These are phyloP conservation scores for Cepaea hortensis DNA, from an alignment of 2,888 invertebrate genomes.

Conservation along the genomic window DNA sequence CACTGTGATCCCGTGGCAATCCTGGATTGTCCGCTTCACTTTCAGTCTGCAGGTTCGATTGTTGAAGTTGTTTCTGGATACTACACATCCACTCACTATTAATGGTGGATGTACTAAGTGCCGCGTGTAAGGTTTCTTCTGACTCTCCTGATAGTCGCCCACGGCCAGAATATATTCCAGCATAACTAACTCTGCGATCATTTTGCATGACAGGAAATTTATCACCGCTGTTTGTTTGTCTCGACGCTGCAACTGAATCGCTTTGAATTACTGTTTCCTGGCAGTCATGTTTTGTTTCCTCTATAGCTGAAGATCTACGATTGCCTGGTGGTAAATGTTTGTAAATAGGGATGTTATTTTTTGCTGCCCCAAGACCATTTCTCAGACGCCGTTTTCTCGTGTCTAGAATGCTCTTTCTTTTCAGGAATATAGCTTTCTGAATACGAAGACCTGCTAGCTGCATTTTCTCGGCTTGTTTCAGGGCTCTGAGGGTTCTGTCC, in stretches of 20 bases:
- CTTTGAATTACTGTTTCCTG: background rate
- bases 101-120: background rate
- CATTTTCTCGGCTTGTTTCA: constrained; percentile 28
- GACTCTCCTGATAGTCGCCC: background rate
- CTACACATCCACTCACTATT: constrained; percentile 29
- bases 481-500: constrained; percentile 22
- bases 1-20: background rate
- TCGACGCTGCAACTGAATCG: background rate
- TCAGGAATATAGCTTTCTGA: constrained; percentile 29
- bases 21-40: background rate
- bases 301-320: background rate
- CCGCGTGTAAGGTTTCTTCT: background rate
- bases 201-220: background rate
- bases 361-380: background rate
- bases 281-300: background rate
- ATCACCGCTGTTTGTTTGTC: background rate
- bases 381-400: background rate
- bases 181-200: background rate
- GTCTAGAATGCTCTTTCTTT: background rate
- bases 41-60: background rate
- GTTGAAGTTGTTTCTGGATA: background rate
- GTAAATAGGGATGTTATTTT: background rate
- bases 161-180: background rate
- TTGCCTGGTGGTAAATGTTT: background rate
- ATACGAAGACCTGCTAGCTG: constrained; percentile 2